Percentiles rank a stretch among this genome's conserved stretches.
Evolutionary conservation across 2,797 vertebrate species (phyloP).

Genomic region (Distichodus sexfasciatus): DNA sequence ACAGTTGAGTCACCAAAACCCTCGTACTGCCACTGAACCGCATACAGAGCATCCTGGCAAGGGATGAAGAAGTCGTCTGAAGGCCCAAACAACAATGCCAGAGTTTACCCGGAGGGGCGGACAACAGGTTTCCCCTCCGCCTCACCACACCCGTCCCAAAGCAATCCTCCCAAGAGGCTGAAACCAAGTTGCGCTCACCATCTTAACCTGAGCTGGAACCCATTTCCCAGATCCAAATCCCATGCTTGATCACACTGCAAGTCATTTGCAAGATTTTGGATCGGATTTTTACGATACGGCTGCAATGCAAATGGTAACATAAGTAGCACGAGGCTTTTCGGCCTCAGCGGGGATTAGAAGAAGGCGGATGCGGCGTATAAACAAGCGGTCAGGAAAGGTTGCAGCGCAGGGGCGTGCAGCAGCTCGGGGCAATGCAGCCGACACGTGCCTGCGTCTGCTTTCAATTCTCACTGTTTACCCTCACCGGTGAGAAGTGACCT

Average conservation of each 20-base stretch:
- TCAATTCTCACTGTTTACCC: constrained; percentile 72
- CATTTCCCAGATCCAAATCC: not conserved
- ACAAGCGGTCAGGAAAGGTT: constrained; percentile 68
- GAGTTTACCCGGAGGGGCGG: not conserved
- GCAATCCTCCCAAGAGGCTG: not conserved
- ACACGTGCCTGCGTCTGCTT: constrained; percentile 68
- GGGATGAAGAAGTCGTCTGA: not conserved
- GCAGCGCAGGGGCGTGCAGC: constrained; percentile 49
- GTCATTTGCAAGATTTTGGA: not conserved
- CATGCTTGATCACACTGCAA: not conserved
- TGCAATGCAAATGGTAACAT: constrained; percentile 58
- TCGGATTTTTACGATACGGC: constrained; percentile 26
- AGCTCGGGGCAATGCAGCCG: constrained; percentile 54
- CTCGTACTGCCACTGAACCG: constrained; percentile 8
- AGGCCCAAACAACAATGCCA: not conserved
- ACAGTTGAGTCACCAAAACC: constrained; percentile 20
- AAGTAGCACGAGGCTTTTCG: constrained; percentile 37
- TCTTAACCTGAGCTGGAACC: not conserved
- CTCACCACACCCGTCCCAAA: not conserved
- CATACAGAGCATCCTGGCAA: not conserved
- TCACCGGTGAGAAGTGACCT: constrained; percentile 56
- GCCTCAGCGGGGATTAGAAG: constrained; percentile 63
- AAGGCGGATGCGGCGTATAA: constrained; percentile 65
- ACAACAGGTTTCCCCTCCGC: not conserved
- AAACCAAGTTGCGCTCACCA: not conserved